Evolutionary conservation across 2,113 vertebrate species (phyloP).

Genomic region (Lonchura striata): DNA sequence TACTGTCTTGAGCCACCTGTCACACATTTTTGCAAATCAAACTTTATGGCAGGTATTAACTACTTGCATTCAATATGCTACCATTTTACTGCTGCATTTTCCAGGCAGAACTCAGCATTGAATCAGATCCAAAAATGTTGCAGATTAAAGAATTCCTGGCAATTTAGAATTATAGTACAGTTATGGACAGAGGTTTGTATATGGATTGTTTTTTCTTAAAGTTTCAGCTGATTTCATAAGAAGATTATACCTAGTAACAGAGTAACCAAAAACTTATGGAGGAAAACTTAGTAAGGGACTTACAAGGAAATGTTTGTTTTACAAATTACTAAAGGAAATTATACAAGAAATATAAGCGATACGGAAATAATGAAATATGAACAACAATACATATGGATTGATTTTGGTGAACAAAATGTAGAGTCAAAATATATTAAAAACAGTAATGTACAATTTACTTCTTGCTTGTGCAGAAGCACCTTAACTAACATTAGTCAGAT

Average conservation of each 20-base stretch:
- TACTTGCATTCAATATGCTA: neutral
- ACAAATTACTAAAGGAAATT: rapidly evolving
- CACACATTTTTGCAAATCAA: neutral
- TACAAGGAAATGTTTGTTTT: neutral
- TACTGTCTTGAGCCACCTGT: neutral
- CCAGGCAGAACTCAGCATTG: neutral
- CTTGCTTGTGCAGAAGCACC: neutral
- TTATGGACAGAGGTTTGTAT: neutral
- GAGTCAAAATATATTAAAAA: neutral
- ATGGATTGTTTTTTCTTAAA: neutral
- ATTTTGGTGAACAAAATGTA: neutral
- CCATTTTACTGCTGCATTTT: neutral
- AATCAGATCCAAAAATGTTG: neutral
- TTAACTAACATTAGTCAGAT: neutral
- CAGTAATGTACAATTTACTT: neutral
- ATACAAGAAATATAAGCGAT: neutral
- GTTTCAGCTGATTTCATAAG: neutral
- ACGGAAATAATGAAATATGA: neutral
- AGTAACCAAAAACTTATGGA: neutral
- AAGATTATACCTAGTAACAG: neutral
- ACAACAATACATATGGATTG: rapidly evolving
- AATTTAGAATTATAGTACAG: neutral
- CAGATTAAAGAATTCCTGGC: neutral
- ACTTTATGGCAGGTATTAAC: neutral
- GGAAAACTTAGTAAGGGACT: neutral